phyloP scores from a whole-genome alignment of 1,140 invertebrate species.

The Odontomachus brunneus region DNA sequence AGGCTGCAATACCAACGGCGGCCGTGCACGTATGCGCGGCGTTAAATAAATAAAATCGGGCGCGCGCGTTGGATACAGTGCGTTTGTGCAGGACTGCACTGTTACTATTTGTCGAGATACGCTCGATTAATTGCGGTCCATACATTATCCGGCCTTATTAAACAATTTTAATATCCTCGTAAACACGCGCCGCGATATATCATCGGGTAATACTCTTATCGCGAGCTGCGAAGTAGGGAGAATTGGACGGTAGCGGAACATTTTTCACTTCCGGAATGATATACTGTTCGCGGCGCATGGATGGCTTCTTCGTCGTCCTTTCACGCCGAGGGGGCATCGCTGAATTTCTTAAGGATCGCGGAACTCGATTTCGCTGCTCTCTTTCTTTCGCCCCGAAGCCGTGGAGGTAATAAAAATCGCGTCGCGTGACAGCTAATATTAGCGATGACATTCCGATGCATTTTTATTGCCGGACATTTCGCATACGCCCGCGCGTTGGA shows the following conservation, averaged over 20 bases:
- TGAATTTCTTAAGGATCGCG: constrained; percentile 62
- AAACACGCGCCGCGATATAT: constrained; percentile 72
- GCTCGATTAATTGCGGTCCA: constrained; percentile 48
- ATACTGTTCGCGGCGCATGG: constrained; percentile 65
- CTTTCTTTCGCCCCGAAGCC: neutral
- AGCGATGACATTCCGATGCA: constrained; percentile 55
- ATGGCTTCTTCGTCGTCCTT: constrained; percentile 50
- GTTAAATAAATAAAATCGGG: constrained; percentile 25
- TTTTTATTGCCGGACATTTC: constrained; percentile 50
- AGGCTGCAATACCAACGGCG: neutral
- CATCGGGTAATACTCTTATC: constrained; percentile 72
- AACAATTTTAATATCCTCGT: constrained; percentile 73
- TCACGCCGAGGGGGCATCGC: constrained; percentile 40
- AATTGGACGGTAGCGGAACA: constrained; percentile 72
- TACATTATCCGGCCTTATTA: constrained; percentile 63
- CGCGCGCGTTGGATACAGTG: neutral
- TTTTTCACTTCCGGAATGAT: constrained; percentile 73
- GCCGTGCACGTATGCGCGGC: neutral
- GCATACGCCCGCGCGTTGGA: neutral
- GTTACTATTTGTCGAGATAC: constrained; percentile 40
- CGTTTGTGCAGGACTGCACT: neutral
- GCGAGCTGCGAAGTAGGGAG: constrained; percentile 70
- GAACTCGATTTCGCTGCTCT: constrained; percentile 24
- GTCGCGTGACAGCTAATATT: constrained; percentile 45
- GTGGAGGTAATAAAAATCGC: constrained; percentile 52